Evolutionary conservation across 2,113 vertebrate species (phyloP), one percentile per base, ranked within the genome.

Genomic region (Tiliqua scincoides): DNA sequence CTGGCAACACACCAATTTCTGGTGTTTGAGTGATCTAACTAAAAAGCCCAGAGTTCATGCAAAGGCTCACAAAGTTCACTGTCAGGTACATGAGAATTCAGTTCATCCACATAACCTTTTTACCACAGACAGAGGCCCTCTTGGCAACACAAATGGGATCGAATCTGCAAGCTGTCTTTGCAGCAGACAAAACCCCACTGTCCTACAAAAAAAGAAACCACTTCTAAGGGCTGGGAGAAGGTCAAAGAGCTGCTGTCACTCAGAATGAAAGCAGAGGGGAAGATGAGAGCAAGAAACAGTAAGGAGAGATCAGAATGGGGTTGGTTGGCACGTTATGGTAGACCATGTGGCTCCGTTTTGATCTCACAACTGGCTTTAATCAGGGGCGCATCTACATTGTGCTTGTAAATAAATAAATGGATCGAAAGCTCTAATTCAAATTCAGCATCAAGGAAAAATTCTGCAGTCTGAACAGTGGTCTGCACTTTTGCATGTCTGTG

Each of bases 121-220:
- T 7, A 62, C 57, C 18, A 32, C 30, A 48, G 14, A 17, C 11
- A 17, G 59, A 75, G 72, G 59, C 10, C 68, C 70, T 35, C 82
- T 61, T 73, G 35, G 57, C 40, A 74, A 65, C 20, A 11, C 3
- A 5, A n/a, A 20, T 8, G 27, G 10, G 21, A 23, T 52, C 6
- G 9, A 65, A 75, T 25, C 59, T 10, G 21, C 30, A 75, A 52
- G 61, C 1, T 12, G 62, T n/a, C 17, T 6, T 17, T 11, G 4
- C 21, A 9, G 37, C 43, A 75, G 65, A 37, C 23, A 14, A 59
- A 83, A 61, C 15, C 12, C 30, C 18, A n/a, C 25, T 43, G 11
- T 10, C 9, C 30, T 73, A 70, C 82, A 75, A 84, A 84, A 75
- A 71, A 84, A 84, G 72, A 84, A 84, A 40, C 72, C 72, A 84